Evolutionary conservation across 2,113 vertebrate species (phyloP).

Genomic region (Lepidiolamprologus cunningtoni): DNA sequence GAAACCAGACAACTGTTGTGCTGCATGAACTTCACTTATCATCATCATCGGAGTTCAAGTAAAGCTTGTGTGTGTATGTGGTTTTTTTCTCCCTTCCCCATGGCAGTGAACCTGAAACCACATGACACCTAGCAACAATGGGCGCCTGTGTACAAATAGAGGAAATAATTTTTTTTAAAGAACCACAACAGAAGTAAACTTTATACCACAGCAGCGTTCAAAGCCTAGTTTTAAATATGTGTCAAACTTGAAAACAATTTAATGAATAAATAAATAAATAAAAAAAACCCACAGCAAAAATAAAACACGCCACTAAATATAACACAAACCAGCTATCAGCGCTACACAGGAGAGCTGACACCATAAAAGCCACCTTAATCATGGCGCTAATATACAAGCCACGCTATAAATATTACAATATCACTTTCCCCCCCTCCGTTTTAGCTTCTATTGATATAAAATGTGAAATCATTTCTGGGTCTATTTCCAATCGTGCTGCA

Average conservation of each 20-base stretch:
- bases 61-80: not conserved
- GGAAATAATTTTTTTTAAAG: not conserved
- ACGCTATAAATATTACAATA: not conserved
- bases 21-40: not conserved
- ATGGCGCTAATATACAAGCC: not conserved
- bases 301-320: not conserved
- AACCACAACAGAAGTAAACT: not conserved
- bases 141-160: not conserved
- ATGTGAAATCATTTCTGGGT: not conserved
- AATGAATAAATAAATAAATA: not conserved
- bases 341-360: not conserved
- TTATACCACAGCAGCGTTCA: not conserved
- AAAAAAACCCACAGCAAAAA: not conserved
- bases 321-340: not conserved
- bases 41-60: not conserved
- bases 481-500: not conserved
- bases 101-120: not conserved
- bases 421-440: rapidly evolving
- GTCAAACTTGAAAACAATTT: not conserved
- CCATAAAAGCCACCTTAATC: not conserved
- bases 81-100: not conserved
- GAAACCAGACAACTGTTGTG: not conserved
- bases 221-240: not conserved
- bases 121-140: not conserved
- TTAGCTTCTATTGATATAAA: not conserved